phyloP scores from a whole-genome alignment of 1,140 invertebrate genomes.

The Drosophila jambulina region DNA sequence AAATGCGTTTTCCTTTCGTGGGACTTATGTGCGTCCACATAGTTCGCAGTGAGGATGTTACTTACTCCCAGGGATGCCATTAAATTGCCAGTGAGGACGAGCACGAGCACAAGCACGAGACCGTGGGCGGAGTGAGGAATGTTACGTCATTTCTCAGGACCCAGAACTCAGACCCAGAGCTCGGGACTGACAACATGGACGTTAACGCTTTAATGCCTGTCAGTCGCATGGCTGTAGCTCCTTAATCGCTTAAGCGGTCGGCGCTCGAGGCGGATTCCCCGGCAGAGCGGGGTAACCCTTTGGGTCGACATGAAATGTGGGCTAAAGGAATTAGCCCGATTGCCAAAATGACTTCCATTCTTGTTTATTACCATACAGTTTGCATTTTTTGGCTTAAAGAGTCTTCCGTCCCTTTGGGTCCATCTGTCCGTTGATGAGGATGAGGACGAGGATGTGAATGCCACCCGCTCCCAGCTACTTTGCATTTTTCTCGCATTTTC shows the following conservation, averaged over 20 bases:
- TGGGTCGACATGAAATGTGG: slow-evolving; percentile 43
- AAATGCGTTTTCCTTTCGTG: neutral
- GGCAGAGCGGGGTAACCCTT: slow-evolving; percentile 31
- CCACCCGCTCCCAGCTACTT: slow-evolving; percentile 22
- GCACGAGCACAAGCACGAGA: neutral
- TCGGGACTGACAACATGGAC: slow-evolving; percentile 45
- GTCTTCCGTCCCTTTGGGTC: slow-evolving; percentile 16
- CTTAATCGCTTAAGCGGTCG: slow-evolving; percentile 51
- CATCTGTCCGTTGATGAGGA: slow-evolving; percentile 11
- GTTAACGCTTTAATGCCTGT: slow-evolving; percentile 55
- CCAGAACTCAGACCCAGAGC: neutral
- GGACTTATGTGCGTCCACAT: slow-evolving; percentile 24
- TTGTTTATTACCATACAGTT: slow-evolving; percentile 66
- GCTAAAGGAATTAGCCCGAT: slow-evolving; percentile 48
- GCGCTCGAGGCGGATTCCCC: slow-evolving; percentile 4
- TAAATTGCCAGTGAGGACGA: slow-evolving; percentile 16
- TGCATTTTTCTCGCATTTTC: slow-evolving; percentile 51
- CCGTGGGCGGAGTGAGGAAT: slow-evolving; percentile 24
- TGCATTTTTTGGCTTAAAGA: slow-evolving; percentile 53
- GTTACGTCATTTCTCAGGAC: slow-evolving; percentile 47
- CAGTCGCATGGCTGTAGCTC: slow-evolving; percentile 34
- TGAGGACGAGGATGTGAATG: slow-evolving; percentile 1
- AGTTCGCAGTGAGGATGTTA: slow-evolving; percentile 2
- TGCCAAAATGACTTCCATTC: slow-evolving; percentile 52
- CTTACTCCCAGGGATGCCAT: slow-evolving; percentile 21